Evolutionary conservation across 2,888 invertebrate species (phyloP), one percentile per base, ranked within the genome.

Genomic region (Pollenia angustigena): DNA sequence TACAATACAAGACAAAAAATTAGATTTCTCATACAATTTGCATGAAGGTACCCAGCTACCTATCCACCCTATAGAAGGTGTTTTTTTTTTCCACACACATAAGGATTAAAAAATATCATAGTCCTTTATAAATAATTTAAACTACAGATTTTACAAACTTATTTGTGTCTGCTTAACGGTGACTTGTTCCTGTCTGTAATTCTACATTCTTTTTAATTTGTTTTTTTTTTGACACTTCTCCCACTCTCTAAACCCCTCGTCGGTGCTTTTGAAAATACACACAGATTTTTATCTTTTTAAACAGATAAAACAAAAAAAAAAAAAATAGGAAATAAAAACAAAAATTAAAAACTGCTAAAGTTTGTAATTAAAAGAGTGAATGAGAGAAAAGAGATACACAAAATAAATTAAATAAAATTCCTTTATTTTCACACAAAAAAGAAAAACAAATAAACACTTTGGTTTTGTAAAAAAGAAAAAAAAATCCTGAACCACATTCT

Each of bases 281-380:
- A 71, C 62, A 52, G 62, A 52, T 79, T 60, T 60, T 50, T 71
- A 62, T 69, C 23, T 44, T 60, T 18, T 60, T 11, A 23, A 69
- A 46, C 32, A 71, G 44, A 62, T 32, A 80, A 42, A 58, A 14
- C 11, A 44, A 50, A 69, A 50, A 12, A 71, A 46, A 50, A 69
- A 50, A 12, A 71, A 46, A 71, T 54, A 10, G 32, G 46, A 80
- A 42, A 62, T 71, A 32, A 32, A 50, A 62, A 62, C 11, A 40
- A 66, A 18, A 69, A 62, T 80, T 80, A 80, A 71, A n/a, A 7
- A 80, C 9, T 62, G 14, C 44, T 62, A 52, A 58, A 79, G 52
- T 52, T 71, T 71, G 71, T 80, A 80, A 80, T 80, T 80, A 80
- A 80, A 80, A 50, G 52, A 23, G 52, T 44, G 42, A 79, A 62